Percentiles rank a stretch among this genome's conserved stretches.
Evolutionary conservation across 2,113 vertebrate genomes (phyloP).

Genomic region (Chaetorhynchus papuensis): DNA sequence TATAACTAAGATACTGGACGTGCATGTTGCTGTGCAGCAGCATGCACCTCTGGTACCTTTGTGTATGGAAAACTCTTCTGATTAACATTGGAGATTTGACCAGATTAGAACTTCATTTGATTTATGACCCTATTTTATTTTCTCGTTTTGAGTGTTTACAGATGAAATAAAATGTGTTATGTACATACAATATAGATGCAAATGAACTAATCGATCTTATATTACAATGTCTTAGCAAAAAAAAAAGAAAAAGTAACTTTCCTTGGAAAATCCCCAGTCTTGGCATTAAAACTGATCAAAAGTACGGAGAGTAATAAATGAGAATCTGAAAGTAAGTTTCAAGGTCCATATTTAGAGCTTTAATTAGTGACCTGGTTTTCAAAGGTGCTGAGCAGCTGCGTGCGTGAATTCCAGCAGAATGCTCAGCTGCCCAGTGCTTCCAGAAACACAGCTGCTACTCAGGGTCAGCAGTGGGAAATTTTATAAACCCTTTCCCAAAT

Average conservation of each 20-base stretch:
- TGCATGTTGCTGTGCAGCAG: neutral
- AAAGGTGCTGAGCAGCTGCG: neutral
- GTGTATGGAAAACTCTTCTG: neutral
- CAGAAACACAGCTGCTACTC: neutral
- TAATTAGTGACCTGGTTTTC: neutral
- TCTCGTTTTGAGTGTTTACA: neutral
- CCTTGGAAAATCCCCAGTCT: neutral
- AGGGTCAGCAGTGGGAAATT: neutral
- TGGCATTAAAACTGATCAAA: neutral
- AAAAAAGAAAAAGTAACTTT: neutral
- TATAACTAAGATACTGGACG: neutral
- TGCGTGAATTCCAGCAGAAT: neutral
- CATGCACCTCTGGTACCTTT: neutral
- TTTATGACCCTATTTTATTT: neutral
- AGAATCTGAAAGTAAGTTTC: neutral
- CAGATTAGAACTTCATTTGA: neutral
- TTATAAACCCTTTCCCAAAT: neutral
- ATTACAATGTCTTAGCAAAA: neutral
- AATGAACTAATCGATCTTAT: neutral
- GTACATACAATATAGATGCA: neutral
- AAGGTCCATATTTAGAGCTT: neutral
- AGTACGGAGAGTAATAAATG: neutral
- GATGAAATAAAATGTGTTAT: neutral
- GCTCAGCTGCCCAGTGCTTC: fast-evolving
- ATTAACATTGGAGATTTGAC: neutral